Evolutionary conservation across 2,888 invertebrate species (phyloP).

Genomic region (Acleris sparsana): DNA sequence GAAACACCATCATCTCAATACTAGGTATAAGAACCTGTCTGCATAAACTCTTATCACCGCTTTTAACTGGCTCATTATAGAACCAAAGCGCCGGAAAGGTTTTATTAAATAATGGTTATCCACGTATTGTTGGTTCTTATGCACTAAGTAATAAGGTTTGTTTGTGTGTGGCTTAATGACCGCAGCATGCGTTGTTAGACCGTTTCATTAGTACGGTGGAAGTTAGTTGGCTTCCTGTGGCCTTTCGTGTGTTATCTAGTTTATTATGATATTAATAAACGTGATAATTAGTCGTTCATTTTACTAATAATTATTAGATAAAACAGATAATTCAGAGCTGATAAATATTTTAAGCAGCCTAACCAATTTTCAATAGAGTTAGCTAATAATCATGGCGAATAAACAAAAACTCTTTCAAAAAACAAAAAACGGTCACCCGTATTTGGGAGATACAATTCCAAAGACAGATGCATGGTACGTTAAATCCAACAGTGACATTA

Average conservation of each 20-base stretch:
- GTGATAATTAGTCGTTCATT: neutral
- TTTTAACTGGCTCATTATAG: constrained; percentile 13
- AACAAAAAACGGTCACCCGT: too few species aligned
- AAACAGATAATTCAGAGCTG: too few species aligned
- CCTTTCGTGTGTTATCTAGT: constrained; percentile 8
- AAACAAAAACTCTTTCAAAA: too few species aligned
- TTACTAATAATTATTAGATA: too few species aligned
- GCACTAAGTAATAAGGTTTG: constrained; percentile 5
- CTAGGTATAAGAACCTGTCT: too few species aligned
- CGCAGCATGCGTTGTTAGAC: neutral
- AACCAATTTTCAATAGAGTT: too few species aligned
- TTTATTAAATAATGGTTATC: constrained; percentile 8
- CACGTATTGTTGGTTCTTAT: neutral
- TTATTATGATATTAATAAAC: neutral
- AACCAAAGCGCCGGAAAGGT: constrained; percentile 8
- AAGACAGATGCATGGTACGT: too few species aligned
- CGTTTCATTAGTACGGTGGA: constrained; percentile 1
- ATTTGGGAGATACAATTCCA: too few species aligned
- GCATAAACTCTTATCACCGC: neutral
- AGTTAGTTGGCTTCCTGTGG: constrained; percentile 28
- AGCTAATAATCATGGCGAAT: too few species aligned
- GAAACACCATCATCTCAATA: too few species aligned
- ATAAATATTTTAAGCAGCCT: too few species aligned
- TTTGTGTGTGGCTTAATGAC: constrained; percentile 2
- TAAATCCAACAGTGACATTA: too few species aligned